Evolutionary conservation across 2,888 invertebrate species (phyloP), one percentile per base, ranked within the genome.

Genomic region (Hydrotaea diabolus): DNA sequence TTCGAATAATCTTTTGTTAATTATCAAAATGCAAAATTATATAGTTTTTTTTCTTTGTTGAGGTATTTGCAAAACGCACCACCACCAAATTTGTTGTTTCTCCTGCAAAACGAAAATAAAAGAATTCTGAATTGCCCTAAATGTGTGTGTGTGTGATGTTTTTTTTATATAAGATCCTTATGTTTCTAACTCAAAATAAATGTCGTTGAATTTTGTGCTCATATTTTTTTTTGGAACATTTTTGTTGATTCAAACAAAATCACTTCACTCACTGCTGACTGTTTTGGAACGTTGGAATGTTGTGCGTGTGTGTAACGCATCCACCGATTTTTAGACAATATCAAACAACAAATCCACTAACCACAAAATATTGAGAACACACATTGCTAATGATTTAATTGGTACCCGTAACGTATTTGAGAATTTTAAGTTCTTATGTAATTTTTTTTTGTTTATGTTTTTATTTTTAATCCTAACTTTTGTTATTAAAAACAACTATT

Each of bases 131-230:
- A 71, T 64, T 69, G 83, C 80, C 71, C 13, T 69, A 77, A 80
- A 83, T 83, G 75, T 74, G 31, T 71, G n/a, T n/a, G n/a, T n/a
- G n/a, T n/a, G n/a, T n/a, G n/a, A n/a, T 49, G 17, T 53, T 53
- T 17, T 36, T 57, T 57, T 15, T 49, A n/a, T 49, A 15, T 11
- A 17, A 55, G 39, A 17, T 73, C 13, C 11, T 39, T 57, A 77
- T 82, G 53, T 82, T 66, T 75, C 39, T 46, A 75, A 73, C 66
- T 79, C 82, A 77, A 81, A 82, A 81, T 90, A 86, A 86, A 87
- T 89, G 88, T 31, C 31, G 31, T 88, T 88, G 87, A 89, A 88
- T 89, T 90, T 90, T 90, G 89, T 90, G 89, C 89, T 90, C 86
- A 87, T 86, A 83, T 82, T 46, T 49, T 59, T 39, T 57, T n/a